A percentile compares a stretch with the other conserved stretches of the same genome.
These are phyloP conservation scores for Poeciliopsis prolifica DNA, from an alignment of 2,113 vertebrate genomes.

Conservation along the genomic window DNA sequence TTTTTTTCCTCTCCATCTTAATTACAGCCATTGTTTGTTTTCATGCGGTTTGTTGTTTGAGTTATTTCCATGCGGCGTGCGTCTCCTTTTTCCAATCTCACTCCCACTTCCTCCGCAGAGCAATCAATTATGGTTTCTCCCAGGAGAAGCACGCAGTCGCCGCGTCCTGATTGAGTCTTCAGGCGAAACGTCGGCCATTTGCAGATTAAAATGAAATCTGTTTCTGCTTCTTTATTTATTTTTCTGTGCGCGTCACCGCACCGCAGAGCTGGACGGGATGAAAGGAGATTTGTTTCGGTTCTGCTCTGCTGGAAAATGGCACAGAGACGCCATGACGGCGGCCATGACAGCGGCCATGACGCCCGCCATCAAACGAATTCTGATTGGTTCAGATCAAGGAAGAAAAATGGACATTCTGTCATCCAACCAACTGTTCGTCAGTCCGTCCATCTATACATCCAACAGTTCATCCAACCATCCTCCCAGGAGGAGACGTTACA, in stretches of 20 bases:
- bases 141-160: constrained; percentile 24
- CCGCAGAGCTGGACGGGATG: neutral
- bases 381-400: too few relatives aligned
- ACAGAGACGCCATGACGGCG: neutral
- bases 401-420: too few relatives aligned
- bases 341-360: too few relatives aligned
- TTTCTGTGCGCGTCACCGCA: neutral
- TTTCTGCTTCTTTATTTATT: neutral
- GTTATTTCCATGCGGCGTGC: constrained; percentile 26
- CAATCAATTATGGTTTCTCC: constrained; percentile 39
- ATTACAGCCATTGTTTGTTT: constrained; percentile 27
- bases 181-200: constrained; percentile 19
- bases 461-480: too few relatives aligned
- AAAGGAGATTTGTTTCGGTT: neutral
- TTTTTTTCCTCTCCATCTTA: neutral
- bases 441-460: too few relatives aligned
- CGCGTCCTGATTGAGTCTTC: constrained; percentile 46
- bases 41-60: constrained; percentile 19
- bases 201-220: constrained; percentile 11
- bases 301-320: neutral
- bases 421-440: too few relatives aligned
- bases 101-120: constrained; percentile 20
- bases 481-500: too few relatives aligned
- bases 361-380: too few relatives aligned
- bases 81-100: constrained; percentile 38